phyloP scores from a whole-genome alignment of 1,140 invertebrate species.

The Drosophila mayri region DNA sequence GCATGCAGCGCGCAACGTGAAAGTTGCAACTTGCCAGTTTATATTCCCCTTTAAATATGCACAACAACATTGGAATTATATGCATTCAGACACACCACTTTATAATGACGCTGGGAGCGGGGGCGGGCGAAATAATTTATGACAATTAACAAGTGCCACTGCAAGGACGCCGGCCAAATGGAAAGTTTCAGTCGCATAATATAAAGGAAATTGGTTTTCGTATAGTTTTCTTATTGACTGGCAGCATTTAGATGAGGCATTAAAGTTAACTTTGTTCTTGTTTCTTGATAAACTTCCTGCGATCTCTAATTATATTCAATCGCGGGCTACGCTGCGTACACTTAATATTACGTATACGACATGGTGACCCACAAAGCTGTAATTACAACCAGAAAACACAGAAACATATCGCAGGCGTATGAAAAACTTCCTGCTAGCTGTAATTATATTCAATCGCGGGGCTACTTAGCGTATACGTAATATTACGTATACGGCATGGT shows the following conservation, averaged over 20 bases:
- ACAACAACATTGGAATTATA: slow-evolving; percentile 70
- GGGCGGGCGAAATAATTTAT: slow-evolving; percentile 64
- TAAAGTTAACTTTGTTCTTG: slow-evolving; percentile 12
- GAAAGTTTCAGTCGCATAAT: slow-evolving; percentile 35
- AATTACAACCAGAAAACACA: no score
- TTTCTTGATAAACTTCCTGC: not conserved
- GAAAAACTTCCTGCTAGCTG: not conserved
- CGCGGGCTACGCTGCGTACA: not conserved
- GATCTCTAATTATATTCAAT: not conserved
- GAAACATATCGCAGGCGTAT: no score
- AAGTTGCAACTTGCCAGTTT: slow-evolving; percentile 45
- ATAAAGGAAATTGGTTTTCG: slow-evolving; percentile 28
- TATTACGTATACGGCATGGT: slow-evolving; percentile 42
- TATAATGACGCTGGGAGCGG: slow-evolving; percentile 26
- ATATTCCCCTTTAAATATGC: slow-evolving; percentile 72
- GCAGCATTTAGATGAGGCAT: slow-evolving; percentile 40
- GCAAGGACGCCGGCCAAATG: slow-evolving; percentile 33
- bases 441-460: not conserved
- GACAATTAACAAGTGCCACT: slow-evolving; percentile 68
- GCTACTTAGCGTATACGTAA: slow-evolving; percentile 1
- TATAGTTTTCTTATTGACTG: slow-evolving; percentile 41
- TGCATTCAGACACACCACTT: slow-evolving; percentile 42
- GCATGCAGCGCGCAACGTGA: slow-evolving; percentile 19
- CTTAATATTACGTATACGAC: slow-evolving; percentile 46
- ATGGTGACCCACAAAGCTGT: not conserved